phyloP scores from a whole-genome alignment of 2,113 vertebrate genomes.

The Pangasianodon gigas region DNA sequence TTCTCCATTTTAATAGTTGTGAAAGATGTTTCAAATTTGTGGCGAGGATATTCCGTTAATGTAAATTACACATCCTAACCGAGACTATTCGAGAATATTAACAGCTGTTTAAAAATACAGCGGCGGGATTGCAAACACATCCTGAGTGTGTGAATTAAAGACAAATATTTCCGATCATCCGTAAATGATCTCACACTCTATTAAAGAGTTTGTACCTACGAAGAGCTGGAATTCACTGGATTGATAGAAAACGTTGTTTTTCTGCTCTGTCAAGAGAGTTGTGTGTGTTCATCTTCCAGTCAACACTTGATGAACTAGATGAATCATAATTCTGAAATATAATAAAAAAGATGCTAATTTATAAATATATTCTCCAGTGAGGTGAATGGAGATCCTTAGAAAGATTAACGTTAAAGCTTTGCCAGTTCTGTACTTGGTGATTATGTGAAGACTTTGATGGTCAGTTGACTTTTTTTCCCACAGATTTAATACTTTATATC shows the following conservation, averaged over 20 bases:
- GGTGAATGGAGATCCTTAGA: not conserved
- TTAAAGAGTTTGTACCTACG: not conserved
- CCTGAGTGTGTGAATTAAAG: not conserved
- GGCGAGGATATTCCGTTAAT: not conserved
- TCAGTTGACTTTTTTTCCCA: not conserved
- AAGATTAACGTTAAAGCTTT: not conserved
- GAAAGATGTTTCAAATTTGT: not conserved
- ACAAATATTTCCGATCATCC: not conserved
- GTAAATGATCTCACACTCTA: not conserved
- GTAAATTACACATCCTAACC: not conserved
- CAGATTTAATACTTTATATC: not conserved
- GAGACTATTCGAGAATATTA: not conserved
- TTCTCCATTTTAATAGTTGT: not conserved
- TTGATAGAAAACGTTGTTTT: not conserved
- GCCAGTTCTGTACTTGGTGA: not conserved
- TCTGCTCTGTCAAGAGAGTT: not conserved
- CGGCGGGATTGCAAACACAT: not conserved
- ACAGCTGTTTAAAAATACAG: not conserved
- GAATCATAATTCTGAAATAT: not conserved
- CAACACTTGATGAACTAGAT: not conserved
- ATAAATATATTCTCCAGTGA: not conserved
- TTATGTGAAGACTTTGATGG: not conserved
- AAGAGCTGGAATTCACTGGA: not conserved
- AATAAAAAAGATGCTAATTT: not conserved
- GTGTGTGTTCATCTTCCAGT: not conserved